Base-by-base conservation (phyloP, 2,888 invertebrate genomes). In the Pristionchus maxplancki region DNA sequence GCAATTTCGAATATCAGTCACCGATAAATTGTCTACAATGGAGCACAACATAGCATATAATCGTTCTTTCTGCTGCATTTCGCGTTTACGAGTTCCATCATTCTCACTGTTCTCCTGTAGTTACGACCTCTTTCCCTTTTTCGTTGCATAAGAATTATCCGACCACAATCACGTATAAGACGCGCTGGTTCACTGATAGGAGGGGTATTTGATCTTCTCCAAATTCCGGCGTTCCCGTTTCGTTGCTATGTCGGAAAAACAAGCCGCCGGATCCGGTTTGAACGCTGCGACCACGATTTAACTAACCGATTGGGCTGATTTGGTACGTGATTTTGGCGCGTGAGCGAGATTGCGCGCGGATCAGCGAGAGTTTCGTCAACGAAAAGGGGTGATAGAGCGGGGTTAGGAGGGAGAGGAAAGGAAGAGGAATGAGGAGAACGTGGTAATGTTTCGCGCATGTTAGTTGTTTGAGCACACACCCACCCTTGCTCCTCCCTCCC, bases 61-160 rank as follows among this genome's bases (percentile, higher is more conserved):
- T 24, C 58, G 58, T 58, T 58, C 58, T 58, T 58, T 58, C 58
- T 6, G 24, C 24, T 1, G 6, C 20, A 9, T 4, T 58, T 2
- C n/a, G n/a, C 24, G 1, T 24, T 58, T n/a, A 24, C 58, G 3
- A 24, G 20, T 58, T 58, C 58, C 58, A 64, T 64, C 64, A 64
- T 64, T 64, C 64, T 31, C 28, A 31, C 31, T 11, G 28, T 31
- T 31, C 15, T 31, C 37, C 71, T 6, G 40, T 37, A 13, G 20
- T 37, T 20, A 58, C 58, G n/a, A 58, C 58, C 58, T n/a, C 24
- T 37, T 37, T 24, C 37, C 37, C 8, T 34, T 20, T 71, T 37
- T 37, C 37, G 71, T 71, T 71, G 71, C 71, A 20, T 71, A 71
- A 71, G 71, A 71, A 71, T 71, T 71, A 71, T 71, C 37, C 24